Percentiles rank a stretch among this genome's conserved stretches.
phyloP scores from a whole-genome alignment of 2,113 vertebrate genomes.

The Neodon shergylaensis region DNA sequence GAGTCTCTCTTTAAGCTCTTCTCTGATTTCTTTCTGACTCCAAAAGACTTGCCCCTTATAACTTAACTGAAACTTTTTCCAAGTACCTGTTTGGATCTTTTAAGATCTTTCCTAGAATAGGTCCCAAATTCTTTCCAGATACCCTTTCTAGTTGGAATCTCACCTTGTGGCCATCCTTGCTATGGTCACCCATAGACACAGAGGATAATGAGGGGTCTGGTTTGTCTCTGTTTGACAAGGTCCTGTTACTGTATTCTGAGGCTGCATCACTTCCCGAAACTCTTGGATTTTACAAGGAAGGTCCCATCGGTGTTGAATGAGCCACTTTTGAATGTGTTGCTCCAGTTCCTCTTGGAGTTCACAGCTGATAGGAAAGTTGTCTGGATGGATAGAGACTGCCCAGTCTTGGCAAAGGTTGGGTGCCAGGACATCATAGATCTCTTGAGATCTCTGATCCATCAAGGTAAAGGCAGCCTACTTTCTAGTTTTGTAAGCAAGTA shows the following conservation, averaged over 20 bases:
- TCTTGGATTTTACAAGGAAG: neutral
- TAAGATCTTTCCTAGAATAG: neutral
- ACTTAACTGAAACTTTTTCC: neutral
- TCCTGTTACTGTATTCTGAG: neutral
- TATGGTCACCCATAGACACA: neutral
- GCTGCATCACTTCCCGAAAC: neutral
- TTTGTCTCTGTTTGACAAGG: no score
- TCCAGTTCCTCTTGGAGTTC: constrained; percentile 30
- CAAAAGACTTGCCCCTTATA: neutral
- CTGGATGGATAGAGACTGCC: no score
- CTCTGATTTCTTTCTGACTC: neutral
- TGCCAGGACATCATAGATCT: no score
- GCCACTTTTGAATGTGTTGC: constrained; percentile 46
- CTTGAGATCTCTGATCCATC: no score
- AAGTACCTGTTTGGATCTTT: neutral
- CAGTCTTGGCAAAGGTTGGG: no score
- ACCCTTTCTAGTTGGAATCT: neutral
- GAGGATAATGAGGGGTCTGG: rapidly evolving
- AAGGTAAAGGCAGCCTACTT: no score
- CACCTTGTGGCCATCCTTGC: neutral
- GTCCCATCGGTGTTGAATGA: neutral
- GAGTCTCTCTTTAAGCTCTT: neutral
- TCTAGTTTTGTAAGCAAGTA: no score
- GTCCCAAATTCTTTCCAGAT: neutral
- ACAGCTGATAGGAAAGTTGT: constrained; percentile 5